Conservation (phyloP, 2,113 vertebrate species). For the Malaclemys terrapin region DNA sequence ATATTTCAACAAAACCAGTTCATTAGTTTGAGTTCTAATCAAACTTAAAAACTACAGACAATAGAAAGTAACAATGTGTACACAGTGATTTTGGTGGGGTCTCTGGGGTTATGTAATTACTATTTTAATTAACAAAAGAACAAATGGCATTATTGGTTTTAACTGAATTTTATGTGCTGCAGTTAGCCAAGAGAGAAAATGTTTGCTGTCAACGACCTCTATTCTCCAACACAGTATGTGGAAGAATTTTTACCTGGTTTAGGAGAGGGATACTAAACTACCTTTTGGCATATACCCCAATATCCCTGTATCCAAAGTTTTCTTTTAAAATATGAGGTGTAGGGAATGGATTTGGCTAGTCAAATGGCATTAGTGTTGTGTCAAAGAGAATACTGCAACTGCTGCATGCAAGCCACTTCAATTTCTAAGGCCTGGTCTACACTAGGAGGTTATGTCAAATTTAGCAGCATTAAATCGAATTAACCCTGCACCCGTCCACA, state of each 20-base stretch:
- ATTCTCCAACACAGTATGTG: background rate
- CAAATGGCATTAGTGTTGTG: background rate
- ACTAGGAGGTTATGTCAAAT: too few relatives aligned
- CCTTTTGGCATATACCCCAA: background rate
- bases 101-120: background rate
- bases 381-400: background rate
- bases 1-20: background rate
- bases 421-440: background rate
- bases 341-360: too few relatives aligned
- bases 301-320: accelerated
- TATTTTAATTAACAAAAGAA: background rate
- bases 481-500: too few relatives aligned
- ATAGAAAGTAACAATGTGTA: background rate
- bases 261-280: background rate
- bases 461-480: too few relatives aligned
- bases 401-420: background rate
- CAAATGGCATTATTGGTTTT: background rate
- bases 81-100: background rate
- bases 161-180: background rate
- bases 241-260: background rate
- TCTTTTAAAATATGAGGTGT: accelerated
- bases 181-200: background rate
- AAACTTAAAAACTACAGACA: background rate
- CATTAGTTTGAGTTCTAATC: background rate
- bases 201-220: background rate